These are phyloP conservation scores for Psilanteris sp. DNA, from an alignment of 1,140 invertebrate species.

Conservation along the genomic window DNA sequence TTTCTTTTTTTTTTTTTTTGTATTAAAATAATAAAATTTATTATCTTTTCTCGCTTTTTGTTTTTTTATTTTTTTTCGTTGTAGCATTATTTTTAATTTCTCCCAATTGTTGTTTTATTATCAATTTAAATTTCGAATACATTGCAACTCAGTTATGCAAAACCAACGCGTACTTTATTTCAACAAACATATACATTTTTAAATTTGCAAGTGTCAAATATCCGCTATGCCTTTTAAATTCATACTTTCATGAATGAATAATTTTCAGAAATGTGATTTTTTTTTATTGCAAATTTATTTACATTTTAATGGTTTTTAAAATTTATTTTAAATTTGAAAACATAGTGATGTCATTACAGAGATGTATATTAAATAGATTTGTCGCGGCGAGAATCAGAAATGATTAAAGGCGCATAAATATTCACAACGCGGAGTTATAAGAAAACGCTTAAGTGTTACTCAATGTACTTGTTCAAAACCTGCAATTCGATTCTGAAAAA, in stretches of 20 bases:
- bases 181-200: no score
- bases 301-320: no score
- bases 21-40: constrained; percentile 28
- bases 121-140: constrained; percentile 46
- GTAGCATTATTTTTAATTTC: constrained; percentile 5
- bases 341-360: neutral
- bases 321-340: no score
- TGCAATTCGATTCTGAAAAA: neutral
- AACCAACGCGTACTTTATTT: no score
- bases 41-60: neutral
- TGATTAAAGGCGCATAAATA: constrained; percentile 17
- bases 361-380: constrained; percentile 14
- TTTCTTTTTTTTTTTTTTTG: neutral
- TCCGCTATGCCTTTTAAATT: no score
- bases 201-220: no score
- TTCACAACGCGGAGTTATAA: neutral
- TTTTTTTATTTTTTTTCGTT: neutral
- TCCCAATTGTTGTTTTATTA: neutral
- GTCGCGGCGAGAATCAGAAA: neutral
- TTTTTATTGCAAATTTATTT: no score
- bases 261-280: no score
- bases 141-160: constrained; percentile 12
- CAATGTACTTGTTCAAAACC: neutral
- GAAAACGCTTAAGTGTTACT: neutral
- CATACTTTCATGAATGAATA: no score